A percentile compares a stretch with the other conserved stretches of the same genome.
These are phyloP conservation scores for Argyresthia albistria DNA, from an alignment of 2,888 invertebrate species.

Conservation along the genomic window DNA sequence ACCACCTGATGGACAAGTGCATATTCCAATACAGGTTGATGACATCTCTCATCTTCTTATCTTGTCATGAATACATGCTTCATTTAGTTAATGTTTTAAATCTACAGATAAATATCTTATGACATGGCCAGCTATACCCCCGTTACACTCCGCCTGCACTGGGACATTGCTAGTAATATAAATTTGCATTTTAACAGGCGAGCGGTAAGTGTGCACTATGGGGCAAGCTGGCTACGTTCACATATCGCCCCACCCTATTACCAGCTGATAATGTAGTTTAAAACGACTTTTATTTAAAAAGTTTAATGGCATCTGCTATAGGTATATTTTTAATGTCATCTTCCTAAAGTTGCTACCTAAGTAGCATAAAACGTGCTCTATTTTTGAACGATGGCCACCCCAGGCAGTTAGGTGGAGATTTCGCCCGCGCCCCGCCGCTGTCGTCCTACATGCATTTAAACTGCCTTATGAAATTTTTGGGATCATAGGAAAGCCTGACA, in stretches of 20 bases:
- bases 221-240: conserved; percentile 15
- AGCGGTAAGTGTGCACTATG: conserved; percentile 26
- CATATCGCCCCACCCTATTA: not conserved
- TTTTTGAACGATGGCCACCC: too few species aligned
- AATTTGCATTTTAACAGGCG: conserved; percentile 38
- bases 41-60: not conserved
- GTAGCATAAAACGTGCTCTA: too few species aligned
- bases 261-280: too few species aligned
- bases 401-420: too few species aligned
- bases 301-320: too few species aligned
- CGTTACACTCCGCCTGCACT: conserved; percentile 7
- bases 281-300: too few species aligned
- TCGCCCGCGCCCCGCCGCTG: not conserved
- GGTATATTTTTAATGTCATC: too few species aligned
- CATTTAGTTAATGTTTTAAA: not conserved
- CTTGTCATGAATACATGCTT: not conserved
- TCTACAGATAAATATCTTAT: not conserved
- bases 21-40: too few species aligned
- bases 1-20: too few species aligned
- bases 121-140: not conserved
- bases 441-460: conserved; percentile 34
- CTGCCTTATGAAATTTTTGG: conserved; percentile 32
- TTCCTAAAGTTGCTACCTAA: too few species aligned
- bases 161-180: conserved; percentile 24
- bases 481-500: conserved; percentile 3